Evolutionary conservation across 2,888 invertebrate species (phyloP).

Genomic region (Coremacera marginata): DNA sequence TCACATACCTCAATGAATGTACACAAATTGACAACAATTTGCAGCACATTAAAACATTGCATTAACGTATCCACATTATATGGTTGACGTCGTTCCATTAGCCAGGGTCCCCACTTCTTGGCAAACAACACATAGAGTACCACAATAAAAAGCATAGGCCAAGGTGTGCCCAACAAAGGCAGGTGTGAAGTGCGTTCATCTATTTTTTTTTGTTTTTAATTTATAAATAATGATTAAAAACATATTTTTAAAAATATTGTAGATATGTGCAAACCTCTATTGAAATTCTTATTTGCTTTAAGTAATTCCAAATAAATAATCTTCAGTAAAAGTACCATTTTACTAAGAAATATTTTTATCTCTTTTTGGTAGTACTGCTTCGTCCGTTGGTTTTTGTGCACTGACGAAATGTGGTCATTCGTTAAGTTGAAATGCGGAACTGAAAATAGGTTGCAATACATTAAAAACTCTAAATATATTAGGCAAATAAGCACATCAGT

Average conservation of each 20-base stretch:
- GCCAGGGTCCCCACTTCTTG: constrained; percentile 76
- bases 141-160: constrained; percentile 72
- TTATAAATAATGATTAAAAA: neutral
- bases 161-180: constrained; percentile 77
- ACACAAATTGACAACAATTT: constrained; percentile 62
- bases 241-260: neutral
- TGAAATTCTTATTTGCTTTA: neutral
- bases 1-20: constrained; percentile 44
- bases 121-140: constrained; percentile 78
- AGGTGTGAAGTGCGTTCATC: constrained; percentile 72
- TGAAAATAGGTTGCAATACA: no score
- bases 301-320: neutral
- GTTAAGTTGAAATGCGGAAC: no score
- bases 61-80: constrained; percentile 76
- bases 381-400: no score
- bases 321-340: neutral
- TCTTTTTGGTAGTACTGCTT: neutral
- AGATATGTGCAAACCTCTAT: neutral
- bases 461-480: no score
- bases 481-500: no score
- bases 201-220: constrained; percentile 4
- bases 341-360: neutral
- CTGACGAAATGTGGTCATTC: no score
- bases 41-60: constrained; percentile 76
- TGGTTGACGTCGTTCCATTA: constrained; percentile 76